Evolutionary conservation across 2,113 vertebrate species (phyloP).

Genomic region (Pterocles burchelli): DNA sequence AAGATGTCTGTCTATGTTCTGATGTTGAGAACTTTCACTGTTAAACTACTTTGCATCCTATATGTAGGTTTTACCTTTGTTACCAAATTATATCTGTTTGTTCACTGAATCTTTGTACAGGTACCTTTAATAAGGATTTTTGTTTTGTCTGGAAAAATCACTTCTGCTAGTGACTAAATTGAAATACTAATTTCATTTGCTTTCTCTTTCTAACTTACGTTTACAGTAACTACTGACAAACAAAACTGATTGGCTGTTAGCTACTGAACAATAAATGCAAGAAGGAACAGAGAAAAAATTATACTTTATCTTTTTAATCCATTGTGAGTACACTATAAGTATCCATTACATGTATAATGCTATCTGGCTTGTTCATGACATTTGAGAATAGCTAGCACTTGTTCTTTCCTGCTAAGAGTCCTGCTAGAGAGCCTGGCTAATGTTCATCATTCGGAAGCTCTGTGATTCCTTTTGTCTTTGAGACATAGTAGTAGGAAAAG

Average conservation of each 20-base stretch:
- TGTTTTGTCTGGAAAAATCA: neutral
- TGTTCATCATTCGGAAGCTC: neutral
- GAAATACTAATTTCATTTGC: neutral
- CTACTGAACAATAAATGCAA: neutral
- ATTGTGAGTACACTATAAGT: neutral
- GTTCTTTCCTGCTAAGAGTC: neutral
- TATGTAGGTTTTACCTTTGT: neutral
- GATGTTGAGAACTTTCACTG: neutral
- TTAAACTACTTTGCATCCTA: neutral
- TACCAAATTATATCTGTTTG: neutral
- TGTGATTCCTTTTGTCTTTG: neutral
- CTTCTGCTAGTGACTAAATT: neutral
- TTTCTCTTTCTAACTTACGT: neutral
- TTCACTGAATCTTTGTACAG: neutral
- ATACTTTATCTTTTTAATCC: neutral
- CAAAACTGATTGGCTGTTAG: neutral
- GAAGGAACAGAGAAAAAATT: neutral
- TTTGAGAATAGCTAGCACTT: neutral
- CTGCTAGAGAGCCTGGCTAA: neutral
- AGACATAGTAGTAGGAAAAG: neutral
- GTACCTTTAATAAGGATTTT: neutral
- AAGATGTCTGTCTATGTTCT: neutral
- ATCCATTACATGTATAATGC: neutral
- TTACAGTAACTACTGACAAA: neutral
- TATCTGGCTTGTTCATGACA: neutral